phyloP scores from a whole-genome alignment of 2,113 vertebrate genomes.

The Aspidoscelis tigris region DNA sequence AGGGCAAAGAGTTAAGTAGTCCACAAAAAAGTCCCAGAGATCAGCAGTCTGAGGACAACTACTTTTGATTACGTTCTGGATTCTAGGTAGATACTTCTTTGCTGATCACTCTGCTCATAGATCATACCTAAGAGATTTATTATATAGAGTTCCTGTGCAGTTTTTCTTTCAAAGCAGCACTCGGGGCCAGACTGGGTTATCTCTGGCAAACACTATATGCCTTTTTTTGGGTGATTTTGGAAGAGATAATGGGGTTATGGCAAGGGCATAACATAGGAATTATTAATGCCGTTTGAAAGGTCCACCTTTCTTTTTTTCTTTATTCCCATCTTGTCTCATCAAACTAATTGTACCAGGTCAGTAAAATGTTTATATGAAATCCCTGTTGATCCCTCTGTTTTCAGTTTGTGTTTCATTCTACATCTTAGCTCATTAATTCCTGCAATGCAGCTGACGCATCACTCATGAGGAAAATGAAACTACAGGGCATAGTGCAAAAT shows the following conservation, averaged over 20 bases:
- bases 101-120: too few species aligned
- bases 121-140: neutral
- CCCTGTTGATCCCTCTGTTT: neutral
- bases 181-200: neutral
- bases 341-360: neutral
- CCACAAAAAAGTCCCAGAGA: neutral
- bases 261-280: neutral
- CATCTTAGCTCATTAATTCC: conserved; percentile 24
- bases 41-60: neutral
- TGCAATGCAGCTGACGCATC: conserved; percentile 23
- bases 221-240: neutral
- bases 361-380: conserved; percentile 23
- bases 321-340: neutral
- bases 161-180: neutral
- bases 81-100: neutral
- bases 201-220: conserved; percentile 11
- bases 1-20: too few species aligned
- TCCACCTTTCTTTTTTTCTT: conserved; percentile 25
- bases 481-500: conserved; percentile 24
- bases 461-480: neutral
- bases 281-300: neutral
- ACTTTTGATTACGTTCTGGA: neutral
- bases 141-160: neutral
- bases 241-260: neutral
- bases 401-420: conserved; percentile 9